Conservation (phyloP, 1,140 invertebrate species). For the Magallana angulata region DNA sequence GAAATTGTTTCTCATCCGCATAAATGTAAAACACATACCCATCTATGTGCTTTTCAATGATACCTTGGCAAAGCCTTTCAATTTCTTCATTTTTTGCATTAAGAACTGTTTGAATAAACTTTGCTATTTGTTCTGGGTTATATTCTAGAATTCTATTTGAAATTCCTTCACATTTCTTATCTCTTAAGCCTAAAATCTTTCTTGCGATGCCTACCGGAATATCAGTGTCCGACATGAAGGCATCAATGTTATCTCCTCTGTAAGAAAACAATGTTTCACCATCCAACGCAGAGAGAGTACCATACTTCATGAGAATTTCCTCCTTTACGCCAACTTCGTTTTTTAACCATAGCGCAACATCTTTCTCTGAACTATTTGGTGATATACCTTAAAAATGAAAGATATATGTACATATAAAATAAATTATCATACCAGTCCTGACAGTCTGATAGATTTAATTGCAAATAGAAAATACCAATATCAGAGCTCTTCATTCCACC, state of each 20-base stretch:
- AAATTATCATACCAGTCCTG: not conserved
- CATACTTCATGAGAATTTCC: not conserved
- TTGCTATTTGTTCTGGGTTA: not conserved
- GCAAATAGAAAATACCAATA: not conserved
- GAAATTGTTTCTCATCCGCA: not conserved
- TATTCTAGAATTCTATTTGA: not conserved
- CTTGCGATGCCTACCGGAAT: conserved; percentile 10
- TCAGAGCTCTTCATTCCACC: not conserved
- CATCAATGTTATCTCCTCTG: not conserved
- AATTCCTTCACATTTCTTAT: not conserved
- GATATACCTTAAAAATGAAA: not conserved
- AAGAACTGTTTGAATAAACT: not conserved
- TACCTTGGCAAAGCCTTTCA: not conserved
- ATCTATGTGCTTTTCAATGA: not conserved
- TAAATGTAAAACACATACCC: conserved; percentile 11
- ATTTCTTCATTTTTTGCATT: not conserved
- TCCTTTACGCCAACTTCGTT: conserved; percentile 10
- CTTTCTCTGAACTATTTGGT: not conserved
- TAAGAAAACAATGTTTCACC: conserved; percentile 31
- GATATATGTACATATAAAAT: not conserved
- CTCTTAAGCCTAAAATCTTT: not conserved
- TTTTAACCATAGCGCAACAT: conserved; percentile 17
- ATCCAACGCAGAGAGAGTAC: not conserved
- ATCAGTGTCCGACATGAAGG: not conserved
- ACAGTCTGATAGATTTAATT: too few species aligned